Conservation (phyloP, 2,888 invertebrate genomes). For the Acrobasis consociella region DNA sequence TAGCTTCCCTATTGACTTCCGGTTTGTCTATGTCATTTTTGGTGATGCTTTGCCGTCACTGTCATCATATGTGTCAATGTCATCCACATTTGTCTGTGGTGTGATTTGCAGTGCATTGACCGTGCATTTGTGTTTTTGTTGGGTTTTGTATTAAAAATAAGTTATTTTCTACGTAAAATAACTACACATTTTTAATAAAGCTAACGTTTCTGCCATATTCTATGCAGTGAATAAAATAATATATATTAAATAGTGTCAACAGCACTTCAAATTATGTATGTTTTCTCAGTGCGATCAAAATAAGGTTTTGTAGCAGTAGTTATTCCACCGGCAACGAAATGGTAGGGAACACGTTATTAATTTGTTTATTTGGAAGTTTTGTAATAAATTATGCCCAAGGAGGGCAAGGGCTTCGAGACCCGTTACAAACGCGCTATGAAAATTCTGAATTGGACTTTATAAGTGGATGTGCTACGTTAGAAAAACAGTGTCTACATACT, state of each 20-base stretch:
- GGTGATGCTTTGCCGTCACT: background rate
- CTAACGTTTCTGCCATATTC: background rate
- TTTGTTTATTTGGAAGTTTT: constrained; percentile 45
- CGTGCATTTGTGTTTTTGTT: background rate
- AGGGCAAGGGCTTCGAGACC: constrained; percentile 50
- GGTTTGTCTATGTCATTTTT: background rate
- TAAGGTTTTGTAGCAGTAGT: constrained; percentile 11
- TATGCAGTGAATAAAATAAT: background rate
- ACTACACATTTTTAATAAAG: background rate
- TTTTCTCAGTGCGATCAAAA: background rate
- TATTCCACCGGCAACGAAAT: constrained; percentile 55
- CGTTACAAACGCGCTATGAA: constrained; percentile 52
- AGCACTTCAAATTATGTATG: background rate
- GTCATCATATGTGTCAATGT: background rate
- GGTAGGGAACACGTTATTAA: constrained; percentile 49
- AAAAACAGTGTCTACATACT: constrained; percentile 69
- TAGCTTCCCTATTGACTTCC: background rate
- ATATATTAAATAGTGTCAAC: background rate
- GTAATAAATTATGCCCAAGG: constrained; percentile 44
- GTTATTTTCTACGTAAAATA: background rate
- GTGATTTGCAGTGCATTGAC: background rate
- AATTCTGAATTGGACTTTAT: constrained; percentile 57
- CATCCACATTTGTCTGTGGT: background rate
- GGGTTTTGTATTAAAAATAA: constrained; percentile 2
- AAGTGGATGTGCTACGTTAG: constrained; percentile 62